Conservation (phyloP, 2,888 invertebrate genomes). For the Noctua janthe region DNA sequence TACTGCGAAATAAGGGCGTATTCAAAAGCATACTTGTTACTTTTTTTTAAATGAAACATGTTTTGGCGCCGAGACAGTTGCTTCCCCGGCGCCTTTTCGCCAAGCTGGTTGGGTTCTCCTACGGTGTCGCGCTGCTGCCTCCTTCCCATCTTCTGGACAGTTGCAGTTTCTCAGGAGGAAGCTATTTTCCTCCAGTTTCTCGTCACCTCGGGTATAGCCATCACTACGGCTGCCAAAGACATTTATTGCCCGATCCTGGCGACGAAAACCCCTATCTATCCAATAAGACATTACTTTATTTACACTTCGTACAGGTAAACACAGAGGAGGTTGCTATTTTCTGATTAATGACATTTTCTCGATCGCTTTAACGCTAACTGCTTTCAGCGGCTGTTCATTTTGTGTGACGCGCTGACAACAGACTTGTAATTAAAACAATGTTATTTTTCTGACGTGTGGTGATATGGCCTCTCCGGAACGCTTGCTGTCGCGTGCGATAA, state of each 20-base stretch:
- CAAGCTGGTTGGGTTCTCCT: too few relatives aligned
- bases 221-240: not conserved
- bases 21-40: not conserved
- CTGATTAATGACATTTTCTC: slow-evolving; percentile 12
- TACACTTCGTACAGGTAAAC: not conserved
- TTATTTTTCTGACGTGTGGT: slow-evolving; percentile 28
- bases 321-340: not conserved
- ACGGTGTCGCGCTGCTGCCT: too few relatives aligned
- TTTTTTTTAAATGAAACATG: too few relatives aligned
- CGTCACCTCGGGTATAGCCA: not conserved
- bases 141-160: not conserved
- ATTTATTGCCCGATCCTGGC: not conserved
- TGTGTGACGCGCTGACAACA: slow-evolving; percentile 19
- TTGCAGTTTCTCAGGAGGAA: not conserved
- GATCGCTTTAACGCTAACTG: slow-evolving; percentile 16
- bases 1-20: not conserved
- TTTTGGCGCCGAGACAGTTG: too few relatives aligned
- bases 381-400: not conserved
- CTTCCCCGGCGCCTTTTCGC: too few relatives aligned
- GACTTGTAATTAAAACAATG: slow-evolving; percentile 9
- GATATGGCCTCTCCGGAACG: not conserved
- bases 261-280: not conserved
- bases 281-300: not conserved
- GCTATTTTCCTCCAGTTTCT: not conserved
- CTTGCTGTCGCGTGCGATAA: not conserved